Percentiles rank a stretch among this genome's conserved stretches.
These are phyloP conservation scores for Stenichneumon culpator DNA, from an alignment of 2,888 invertebrate species.

Conservation along the genomic window DNA sequence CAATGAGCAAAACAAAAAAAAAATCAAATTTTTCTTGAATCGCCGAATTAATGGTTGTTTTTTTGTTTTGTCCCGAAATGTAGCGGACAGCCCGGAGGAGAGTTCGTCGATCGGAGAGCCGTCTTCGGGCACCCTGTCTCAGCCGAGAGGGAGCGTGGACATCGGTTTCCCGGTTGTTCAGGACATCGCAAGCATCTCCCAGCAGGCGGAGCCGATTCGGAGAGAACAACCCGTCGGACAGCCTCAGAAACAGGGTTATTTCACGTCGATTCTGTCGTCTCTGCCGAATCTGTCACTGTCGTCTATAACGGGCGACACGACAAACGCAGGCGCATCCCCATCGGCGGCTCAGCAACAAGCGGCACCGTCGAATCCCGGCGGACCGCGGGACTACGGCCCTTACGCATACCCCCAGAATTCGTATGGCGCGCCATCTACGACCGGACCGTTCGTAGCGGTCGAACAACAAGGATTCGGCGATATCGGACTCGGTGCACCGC, in stretches of 20 bases:
- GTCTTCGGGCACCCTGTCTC: slow-evolving; percentile 2
- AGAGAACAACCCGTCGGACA: slow-evolving; percentile 64
- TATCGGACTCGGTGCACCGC: slow-evolving; percentile 22
- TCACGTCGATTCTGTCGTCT: slow-evolving; percentile 82
- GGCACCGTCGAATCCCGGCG: slow-evolving; percentile 30
- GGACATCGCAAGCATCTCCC: slow-evolving; percentile 36
- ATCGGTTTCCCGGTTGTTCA: slow-evolving; percentile 37
- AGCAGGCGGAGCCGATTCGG: slow-evolving; percentile 40
- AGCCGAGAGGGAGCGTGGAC: slow-evolving; percentile 27
- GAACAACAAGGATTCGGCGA: slow-evolving; percentile 50
- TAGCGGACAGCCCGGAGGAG: slow-evolving; percentile 52
- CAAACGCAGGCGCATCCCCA: slow-evolving; percentile 42
- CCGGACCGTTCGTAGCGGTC: slow-evolving; percentile 59
- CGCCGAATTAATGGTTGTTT: neutral
- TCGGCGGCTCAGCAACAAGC: slow-evolving; percentile 39
- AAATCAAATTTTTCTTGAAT: too few species aligned
- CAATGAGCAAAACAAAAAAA: neutral
- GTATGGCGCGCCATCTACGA: slow-evolving; percentile 57
- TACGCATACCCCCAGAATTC: slow-evolving; percentile 64
- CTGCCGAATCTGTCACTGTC: slow-evolving; percentile 81
- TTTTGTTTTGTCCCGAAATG: slow-evolving; percentile 12
- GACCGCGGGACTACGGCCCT: slow-evolving; percentile 52
- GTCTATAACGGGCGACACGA: slow-evolving; percentile 76
- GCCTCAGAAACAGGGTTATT: slow-evolving; percentile 78
- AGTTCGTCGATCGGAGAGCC: slow-evolving; percentile 23